These are phyloP conservation scores for Dyspetes luteomarginatus DNA, from an alignment of 2,888 invertebrate species.

Conservation along the genomic window DNA sequence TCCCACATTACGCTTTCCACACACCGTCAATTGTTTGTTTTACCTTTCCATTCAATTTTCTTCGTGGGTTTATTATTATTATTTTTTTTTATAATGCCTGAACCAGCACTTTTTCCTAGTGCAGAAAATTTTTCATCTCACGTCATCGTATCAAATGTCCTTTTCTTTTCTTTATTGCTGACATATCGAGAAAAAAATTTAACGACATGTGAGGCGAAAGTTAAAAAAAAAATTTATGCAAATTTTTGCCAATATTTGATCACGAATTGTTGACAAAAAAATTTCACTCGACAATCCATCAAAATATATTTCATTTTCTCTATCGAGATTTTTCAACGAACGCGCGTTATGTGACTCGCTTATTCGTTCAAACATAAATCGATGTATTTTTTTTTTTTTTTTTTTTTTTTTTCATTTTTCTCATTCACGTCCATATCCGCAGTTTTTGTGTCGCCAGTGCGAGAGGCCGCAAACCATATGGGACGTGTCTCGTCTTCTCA, in stretches of 20 bases:
- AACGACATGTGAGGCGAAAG: too few species aligned
- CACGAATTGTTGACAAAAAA: slow-evolving; percentile 20
- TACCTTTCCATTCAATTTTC: too few species aligned
- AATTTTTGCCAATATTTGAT: neutral
- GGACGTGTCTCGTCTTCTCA: neutral
- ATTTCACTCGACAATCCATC: slow-evolving; percentile 7
- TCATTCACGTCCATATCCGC: slow-evolving; percentile 19
- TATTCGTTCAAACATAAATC: slow-evolving; percentile 10
- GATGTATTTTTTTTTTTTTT: slow-evolving; percentile 26
- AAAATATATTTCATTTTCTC: neutral
- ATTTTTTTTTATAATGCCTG: too few species aligned
- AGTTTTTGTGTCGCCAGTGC: slow-evolving; percentile 30
- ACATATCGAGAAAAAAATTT: too few species aligned
- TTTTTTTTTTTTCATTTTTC: too few species aligned
- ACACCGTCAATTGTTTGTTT: neutral
- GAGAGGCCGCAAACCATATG: slow-evolving; percentile 16
- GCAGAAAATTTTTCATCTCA: neutral
- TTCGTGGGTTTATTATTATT: too few species aligned
- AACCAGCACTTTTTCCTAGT: neutral
- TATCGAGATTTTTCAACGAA: neutral
- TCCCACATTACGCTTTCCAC: slow-evolving; percentile 33
- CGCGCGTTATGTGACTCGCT: neutral
- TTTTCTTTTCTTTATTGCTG: neutral
- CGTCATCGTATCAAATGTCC: too few species aligned
- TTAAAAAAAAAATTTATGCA: too few species aligned